Percentiles rank a stretch among this genome's conserved stretches.
Evolutionary conservation across 2,797 vertebrate genomes (phyloP).

Genomic region (Orestias chungarensis): DNA sequence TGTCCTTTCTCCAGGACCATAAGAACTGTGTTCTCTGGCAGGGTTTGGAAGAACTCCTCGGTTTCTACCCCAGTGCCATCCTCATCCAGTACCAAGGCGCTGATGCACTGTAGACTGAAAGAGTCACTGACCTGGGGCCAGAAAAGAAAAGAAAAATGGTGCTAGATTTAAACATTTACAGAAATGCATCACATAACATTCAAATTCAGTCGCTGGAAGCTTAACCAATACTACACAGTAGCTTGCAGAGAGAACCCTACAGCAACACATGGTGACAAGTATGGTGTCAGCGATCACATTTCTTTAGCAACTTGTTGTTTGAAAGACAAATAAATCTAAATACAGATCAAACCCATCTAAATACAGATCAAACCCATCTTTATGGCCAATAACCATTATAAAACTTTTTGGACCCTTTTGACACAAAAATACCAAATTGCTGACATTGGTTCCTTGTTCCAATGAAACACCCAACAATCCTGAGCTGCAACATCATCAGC

Average conservation of each 20-base stretch:
- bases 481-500: background rate
- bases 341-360: too few species aligned
- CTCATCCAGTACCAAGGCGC: conserved; percentile 88
- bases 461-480: background rate
- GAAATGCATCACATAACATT: background rate
- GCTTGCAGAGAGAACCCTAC: too few species aligned
- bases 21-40: conserved; percentile 84
- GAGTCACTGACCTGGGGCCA: conserved; percentile 76
- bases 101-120: conserved; percentile 64
- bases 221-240: too few species aligned
- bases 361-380: too few species aligned
- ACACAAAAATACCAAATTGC: background rate
- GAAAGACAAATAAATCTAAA: too few species aligned
- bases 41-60: conserved; percentile 87
- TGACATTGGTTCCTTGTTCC: background rate
- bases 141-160: background rate
- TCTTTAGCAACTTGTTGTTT: too few species aligned
- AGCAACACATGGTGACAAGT: too few species aligned
- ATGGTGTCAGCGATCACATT: too few species aligned
- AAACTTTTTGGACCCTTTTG: background rate
- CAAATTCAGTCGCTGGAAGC: background rate
- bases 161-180: too few species aligned
- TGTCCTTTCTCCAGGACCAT: conserved; percentile 88
- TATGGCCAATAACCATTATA: background rate
- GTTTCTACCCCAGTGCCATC: conserved; percentile 91